Conservation (phyloP, 1,140 invertebrate genomes). For the Mesaphorura yosii region DNA sequence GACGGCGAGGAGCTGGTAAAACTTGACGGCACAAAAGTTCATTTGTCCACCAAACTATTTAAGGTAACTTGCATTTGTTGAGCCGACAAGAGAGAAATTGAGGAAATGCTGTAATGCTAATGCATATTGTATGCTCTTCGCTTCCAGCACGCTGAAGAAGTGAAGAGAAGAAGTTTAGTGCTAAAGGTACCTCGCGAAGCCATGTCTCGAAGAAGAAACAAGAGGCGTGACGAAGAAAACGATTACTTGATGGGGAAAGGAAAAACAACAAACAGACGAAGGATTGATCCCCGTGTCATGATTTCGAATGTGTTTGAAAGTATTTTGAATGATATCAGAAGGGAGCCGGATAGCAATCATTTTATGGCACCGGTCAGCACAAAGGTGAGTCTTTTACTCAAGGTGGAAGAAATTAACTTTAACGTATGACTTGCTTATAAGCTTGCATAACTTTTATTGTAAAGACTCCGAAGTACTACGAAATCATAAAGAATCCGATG, state of each 20-base stretch:
- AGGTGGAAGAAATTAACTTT: no score
- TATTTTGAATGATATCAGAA: slow-evolving; percentile 86
- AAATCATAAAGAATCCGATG: slow-evolving; percentile 85
- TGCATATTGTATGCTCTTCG: slow-evolving; percentile 9
- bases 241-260: slow-evolving; percentile 85
- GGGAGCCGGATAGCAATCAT: slow-evolving; percentile 78
- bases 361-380: slow-evolving; percentile 90
- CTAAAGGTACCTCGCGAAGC: slow-evolving; percentile 72
- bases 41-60: slow-evolving; percentile 64
- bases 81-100: neutral
- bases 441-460: no score
- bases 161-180: slow-evolving; percentile 63
- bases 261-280: slow-evolving; percentile 76
- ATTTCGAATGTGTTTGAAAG: slow-evolving; percentile 83
- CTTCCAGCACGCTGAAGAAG: slow-evolving; percentile 60
- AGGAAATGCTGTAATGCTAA: neutral
- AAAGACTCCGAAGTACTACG: slow-evolving; percentile 85
- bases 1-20: slow-evolving; percentile 75
- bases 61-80: slow-evolving; percentile 45
- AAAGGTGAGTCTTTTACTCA: slow-evolving; percentile 54
- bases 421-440: no score
- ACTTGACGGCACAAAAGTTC: slow-evolving; percentile 82
- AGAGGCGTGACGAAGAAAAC: slow-evolving; percentile 49
- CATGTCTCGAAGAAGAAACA: slow-evolving; percentile 47
- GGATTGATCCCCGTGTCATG: slow-evolving; percentile 93